Evolutionary conservation across 64 coral and sea anemone species (phyloP), one percentile per base, ranked within the genome.

Genomic region (Actinia tenebrosa): DNA sequence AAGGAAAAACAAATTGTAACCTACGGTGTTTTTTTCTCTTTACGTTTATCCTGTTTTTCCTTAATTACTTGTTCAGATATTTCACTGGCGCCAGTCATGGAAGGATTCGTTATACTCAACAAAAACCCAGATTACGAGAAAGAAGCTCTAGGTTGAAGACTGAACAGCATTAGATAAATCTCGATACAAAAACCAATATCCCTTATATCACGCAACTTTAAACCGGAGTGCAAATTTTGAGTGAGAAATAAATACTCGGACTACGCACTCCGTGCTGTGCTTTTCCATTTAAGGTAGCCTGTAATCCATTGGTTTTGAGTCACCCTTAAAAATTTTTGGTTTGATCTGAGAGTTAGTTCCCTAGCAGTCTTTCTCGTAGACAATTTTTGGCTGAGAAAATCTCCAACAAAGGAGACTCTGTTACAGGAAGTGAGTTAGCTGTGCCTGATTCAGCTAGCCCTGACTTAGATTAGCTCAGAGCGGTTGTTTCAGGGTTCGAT

Each of bases 41-140:
- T 0, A 50, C 47, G 0, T n/a, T 78, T 1, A 0, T 16, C 7
- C n/a, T 66, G 27, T 71, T 63, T 83, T 5, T 94, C 77, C 78
- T 90, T 92, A 89, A 61, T 87, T 72, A 56, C 19, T 5, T 52
- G 25, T 82, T 83, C 86, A 98, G 96, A 95, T 89, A 59, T 98
- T 53, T 90, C 96, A 15, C 88, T 98, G 4, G 92, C 96, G 20
- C 93, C 96, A 42, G 89, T 95, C 63, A 92, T 98, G 93, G 96
- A 98, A 88, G 96, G 96, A n/a, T 98, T 98, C 86, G 96, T 94
- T 64, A 98, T 98, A 45, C 64, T 98, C 7, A 98, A 95, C 71
- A 98, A 98, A 87, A 98, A 98, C 42, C 96, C 93, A 16, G 96
- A 98, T 42, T 98, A 98, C 55, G 93, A 98, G 61, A 94, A 89